Percentiles rank a stretch among this genome's conserved stretches.
Evolutionary conservation across 2,888 invertebrate species (phyloP).

Genomic region (Clunio marinus): DNA sequence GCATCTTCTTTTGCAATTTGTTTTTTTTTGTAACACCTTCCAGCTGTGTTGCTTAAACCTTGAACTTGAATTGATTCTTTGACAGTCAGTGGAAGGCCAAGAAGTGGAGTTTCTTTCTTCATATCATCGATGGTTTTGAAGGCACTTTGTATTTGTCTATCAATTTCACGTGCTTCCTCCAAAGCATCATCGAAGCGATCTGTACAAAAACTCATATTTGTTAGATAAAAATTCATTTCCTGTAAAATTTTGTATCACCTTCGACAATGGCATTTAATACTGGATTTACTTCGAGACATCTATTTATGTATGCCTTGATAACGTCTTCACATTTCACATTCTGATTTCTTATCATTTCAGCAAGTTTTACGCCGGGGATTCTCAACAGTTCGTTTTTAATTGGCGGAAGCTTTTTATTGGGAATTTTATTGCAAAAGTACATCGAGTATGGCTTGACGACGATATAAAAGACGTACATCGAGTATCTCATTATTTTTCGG

Average conservation of each 20-base stretch:
- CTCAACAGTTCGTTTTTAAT: slow-evolving; percentile 64
- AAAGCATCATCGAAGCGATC: slow-evolving; percentile 72
- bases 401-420: slow-evolving; percentile 60
- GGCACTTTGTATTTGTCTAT: slow-evolving; percentile 61
- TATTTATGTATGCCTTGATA: slow-evolving; percentile 66
- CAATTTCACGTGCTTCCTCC: slow-evolving; percentile 68
- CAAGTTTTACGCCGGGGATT: slow-evolving; percentile 64
- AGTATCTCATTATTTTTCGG: slow-evolving; percentile 49
- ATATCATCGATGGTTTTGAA: slow-evolving; percentile 58
- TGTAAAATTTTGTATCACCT: slow-evolving; percentile 14
- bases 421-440: slow-evolving; percentile 54
- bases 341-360: slow-evolving; percentile 65
- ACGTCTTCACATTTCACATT: slow-evolving; percentile 67
- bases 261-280: slow-evolving; percentile 76
- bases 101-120: slow-evolving; percentile 64
- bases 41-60: slow-evolving; percentile 74
- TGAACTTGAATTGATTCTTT: slow-evolving; percentile 77
- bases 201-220: too few relatives aligned
- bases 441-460: slow-evolving; percentile 44
- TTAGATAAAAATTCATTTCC: too few relatives aligned
- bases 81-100: slow-evolving; percentile 80
- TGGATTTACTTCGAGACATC: slow-evolving; percentile 74
- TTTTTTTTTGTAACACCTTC: slow-evolving; percentile 58
- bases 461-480: slow-evolving; percentile 17
- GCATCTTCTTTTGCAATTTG: slow-evolving; percentile 69